Evolutionary conservation across 2,797 vertebrate genomes (phyloP).

Genomic region (Myotis myotis): DNA sequence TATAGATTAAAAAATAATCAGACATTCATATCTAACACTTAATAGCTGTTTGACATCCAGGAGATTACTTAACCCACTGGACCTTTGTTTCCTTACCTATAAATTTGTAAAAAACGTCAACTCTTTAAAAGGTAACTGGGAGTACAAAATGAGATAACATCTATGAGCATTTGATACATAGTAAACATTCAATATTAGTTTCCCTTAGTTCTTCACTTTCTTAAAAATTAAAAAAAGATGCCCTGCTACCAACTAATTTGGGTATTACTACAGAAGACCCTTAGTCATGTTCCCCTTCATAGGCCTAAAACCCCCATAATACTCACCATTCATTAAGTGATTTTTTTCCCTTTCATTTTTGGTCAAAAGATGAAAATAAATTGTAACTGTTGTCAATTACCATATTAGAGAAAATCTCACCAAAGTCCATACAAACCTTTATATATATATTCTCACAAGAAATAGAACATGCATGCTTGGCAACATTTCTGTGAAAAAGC

Average conservation of each 20-base stretch:
- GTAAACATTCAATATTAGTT: neutral
- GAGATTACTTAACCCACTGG: neutral
- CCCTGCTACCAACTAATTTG: neutral
- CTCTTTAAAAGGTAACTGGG: slow-evolving; percentile 1
- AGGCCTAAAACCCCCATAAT: neutral
- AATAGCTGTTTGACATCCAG: neutral
- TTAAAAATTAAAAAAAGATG: neutral
- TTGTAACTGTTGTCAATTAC: neutral
- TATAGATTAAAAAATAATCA: neutral
- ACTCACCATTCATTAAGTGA: neutral
- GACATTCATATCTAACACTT: neutral
- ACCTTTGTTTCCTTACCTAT: neutral
- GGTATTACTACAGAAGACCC: neutral
- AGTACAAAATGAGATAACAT: slow-evolving; percentile 34
- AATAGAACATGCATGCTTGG: neutral
- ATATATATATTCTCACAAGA: neutral
- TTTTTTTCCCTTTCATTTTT: neutral
- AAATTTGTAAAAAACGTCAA: neutral
- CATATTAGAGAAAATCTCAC: slow-evolving; percentile 36
- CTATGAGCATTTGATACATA: neutral
- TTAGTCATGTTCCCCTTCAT: neutral
- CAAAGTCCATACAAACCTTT: neutral
- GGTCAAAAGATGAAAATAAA: slow-evolving; percentile 30
- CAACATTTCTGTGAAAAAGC: slow-evolving; percentile 37
- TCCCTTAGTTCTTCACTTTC: slow-evolving; percentile 1